Conservation (phyloP, 2,888 invertebrate genomes). For the Ichneumoninae sp. region DNA sequence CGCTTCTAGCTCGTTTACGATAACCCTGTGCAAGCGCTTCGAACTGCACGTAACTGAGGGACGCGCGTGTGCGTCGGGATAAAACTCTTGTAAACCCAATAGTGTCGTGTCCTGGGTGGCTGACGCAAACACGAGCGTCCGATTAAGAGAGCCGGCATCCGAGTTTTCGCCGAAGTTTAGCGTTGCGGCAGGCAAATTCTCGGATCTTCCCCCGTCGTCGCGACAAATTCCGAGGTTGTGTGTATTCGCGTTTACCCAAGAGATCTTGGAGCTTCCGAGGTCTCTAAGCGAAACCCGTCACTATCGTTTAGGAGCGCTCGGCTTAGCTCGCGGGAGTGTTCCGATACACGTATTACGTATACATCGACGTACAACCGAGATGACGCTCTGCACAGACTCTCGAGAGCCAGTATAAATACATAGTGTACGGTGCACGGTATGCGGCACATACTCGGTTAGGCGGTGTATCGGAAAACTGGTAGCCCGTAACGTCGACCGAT, state of each 20-base stretch:
- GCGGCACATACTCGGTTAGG: slow-evolving; percentile 3
- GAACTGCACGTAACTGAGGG: not conserved
- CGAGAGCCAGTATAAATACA: slow-evolving; percentile 13
- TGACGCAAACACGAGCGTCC: not conserved
- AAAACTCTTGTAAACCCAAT: not conserved
- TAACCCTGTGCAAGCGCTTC: not conserved
- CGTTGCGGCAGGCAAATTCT: not conserved
- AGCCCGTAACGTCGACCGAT: slow-evolving; percentile 44
- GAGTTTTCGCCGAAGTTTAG: not conserved
- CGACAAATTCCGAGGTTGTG: not conserved
- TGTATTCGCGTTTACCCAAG: not conserved
- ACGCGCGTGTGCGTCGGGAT: not conserved
- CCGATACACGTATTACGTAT: slow-evolving; percentile 1
- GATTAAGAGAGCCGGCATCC: not conserved
- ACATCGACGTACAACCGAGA: slow-evolving; percentile 2
- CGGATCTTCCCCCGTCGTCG: not conserved
- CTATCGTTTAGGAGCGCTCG: slow-evolving; percentile 17
- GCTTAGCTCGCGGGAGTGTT: slow-evolving; percentile 18
- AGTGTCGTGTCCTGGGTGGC: too few relatives aligned
- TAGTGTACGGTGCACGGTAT: not conserved
- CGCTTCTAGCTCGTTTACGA: too few relatives aligned
- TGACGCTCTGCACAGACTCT: slow-evolving; percentile 22
- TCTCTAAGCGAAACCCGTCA: slow-evolving; percentile 31
- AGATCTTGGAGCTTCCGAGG: slow-evolving; percentile 1
- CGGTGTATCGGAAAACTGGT: slow-evolving; percentile 44